phyloP scores from a whole-genome alignment of 2,113 vertebrate species.

The Anthoscopus minutus region DNA sequence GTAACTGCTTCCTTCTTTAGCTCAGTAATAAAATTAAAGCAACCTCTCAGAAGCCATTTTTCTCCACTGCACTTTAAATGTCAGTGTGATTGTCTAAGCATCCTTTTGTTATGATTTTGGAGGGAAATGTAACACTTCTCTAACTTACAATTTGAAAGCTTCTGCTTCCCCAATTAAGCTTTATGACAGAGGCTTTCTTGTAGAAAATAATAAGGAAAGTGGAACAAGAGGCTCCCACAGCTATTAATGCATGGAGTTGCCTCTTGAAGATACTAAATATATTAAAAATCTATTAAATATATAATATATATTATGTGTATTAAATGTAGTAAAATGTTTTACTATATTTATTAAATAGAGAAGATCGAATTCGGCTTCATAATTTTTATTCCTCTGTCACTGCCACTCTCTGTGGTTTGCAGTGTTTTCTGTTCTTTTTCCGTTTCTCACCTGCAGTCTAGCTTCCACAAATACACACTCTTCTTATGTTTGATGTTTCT shows the following conservation, averaged over 20 bases:
- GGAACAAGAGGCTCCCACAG: not conserved
- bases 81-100: not conserved
- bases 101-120: not conserved
- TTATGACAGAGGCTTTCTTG: not conserved
- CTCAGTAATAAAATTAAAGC: not conserved
- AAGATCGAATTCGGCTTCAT: not conserved
- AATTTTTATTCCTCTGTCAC: not conserved
- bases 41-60: not conserved
- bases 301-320: not conserved
- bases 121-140: not conserved
- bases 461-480: fast-evolving
- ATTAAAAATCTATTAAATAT: not conserved
- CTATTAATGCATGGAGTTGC: not conserved
- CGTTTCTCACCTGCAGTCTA: not conserved
- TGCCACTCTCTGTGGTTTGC: not conserved
- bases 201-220: not conserved
- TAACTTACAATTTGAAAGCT: not conserved
- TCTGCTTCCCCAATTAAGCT: not conserved
- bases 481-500: not conserved
- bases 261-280: not conserved
- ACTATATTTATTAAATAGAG: not conserved
- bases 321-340: not conserved
- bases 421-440: not conserved
- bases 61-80: not conserved
- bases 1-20: not conserved